These are phyloP conservation scores for Pilophorus perplexus DNA, from an alignment of 2,888 invertebrate genomes.

Conservation along the genomic window DNA sequence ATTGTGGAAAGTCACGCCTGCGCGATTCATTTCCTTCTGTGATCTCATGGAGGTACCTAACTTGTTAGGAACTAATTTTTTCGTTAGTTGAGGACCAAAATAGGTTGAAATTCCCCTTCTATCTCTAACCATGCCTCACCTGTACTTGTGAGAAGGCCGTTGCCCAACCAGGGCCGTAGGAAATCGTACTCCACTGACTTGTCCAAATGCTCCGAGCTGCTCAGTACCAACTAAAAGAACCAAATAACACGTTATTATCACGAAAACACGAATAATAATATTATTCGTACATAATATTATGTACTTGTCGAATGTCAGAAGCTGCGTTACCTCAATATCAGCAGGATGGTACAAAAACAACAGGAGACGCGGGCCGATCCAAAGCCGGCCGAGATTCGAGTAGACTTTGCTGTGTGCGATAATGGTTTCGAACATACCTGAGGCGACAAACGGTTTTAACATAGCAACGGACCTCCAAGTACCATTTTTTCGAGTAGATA, in stretches of 20 bases:
- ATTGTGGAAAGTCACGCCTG: too few relatives aligned
- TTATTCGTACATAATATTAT: not conserved
- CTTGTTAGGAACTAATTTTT: not conserved
- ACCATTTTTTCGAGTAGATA: too few relatives aligned
- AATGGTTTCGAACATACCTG: slow-evolving; percentile 48
- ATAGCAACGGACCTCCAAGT: not conserved
- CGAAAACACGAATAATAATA: not conserved
- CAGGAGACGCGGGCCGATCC: slow-evolving; percentile 51
- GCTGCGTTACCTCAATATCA: slow-evolving; percentile 51
- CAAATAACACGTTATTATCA: too few relatives aligned
- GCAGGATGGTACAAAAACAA: slow-evolving; percentile 51
- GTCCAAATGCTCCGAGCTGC: slow-evolving; percentile 53
- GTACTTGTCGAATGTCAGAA: not conserved
- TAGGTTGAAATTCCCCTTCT: not conserved
- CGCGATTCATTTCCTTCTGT: too few relatives aligned
- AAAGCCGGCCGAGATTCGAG: slow-evolving; percentile 48
- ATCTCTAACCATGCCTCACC: slow-evolving; percentile 49
- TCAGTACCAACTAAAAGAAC: slow-evolving; percentile 51
- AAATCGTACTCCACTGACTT: slow-evolving; percentile 53
- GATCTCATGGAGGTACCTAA: too few relatives aligned
- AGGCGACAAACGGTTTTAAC: too few relatives aligned
- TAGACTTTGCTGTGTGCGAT: slow-evolving; percentile 46
- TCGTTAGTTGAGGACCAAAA: not conserved
- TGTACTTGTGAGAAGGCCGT: slow-evolving; percentile 53
- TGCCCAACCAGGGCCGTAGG: slow-evolving; percentile 53